Evolutionary conservation across 2,888 invertebrate genomes (phyloP).

Genomic region (Stenchaetothrips biformis): DNA sequence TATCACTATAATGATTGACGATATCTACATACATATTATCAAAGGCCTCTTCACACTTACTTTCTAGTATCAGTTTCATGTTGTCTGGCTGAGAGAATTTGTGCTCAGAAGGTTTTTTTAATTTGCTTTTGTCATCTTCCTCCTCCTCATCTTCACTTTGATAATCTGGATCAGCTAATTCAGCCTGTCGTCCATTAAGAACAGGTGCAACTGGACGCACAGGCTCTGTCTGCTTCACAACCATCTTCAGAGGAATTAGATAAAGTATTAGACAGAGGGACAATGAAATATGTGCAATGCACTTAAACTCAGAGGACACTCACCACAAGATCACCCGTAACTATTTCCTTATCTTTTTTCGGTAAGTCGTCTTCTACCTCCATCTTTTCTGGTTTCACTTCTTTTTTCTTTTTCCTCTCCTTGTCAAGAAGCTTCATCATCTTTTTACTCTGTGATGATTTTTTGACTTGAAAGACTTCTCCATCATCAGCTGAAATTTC

Average conservation of each 20-base stretch:
- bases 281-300: too few species aligned
- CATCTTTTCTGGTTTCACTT: conserved; percentile 45
- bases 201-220: conserved; percentile 50
- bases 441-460: conserved; percentile 88
- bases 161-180: conserved; percentile 70
- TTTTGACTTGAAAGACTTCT: conserved; percentile 91
- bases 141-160: conserved; percentile 61
- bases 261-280: conserved; percentile 32
- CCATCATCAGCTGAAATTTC: conserved; percentile 63
- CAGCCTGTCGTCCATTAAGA: conserved; percentile 73
- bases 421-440: conserved; percentile 78
- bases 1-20: not conserved
- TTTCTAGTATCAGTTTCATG: conserved; percentile 73
- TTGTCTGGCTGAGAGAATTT: conserved; percentile 62
- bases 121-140: conserved; percentile 50
- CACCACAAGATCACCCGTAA: conserved; percentile 66
- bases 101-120: conserved; percentile 42
- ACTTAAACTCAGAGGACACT: conserved; percentile 39
- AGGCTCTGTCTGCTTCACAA: conserved; percentile 55
- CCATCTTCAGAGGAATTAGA: conserved; percentile 46
- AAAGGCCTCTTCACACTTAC: conserved; percentile 44
- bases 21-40: conserved; percentile 18
- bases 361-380: conserved; percentile 40
- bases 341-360: conserved; percentile 60
- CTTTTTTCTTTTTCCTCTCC: conserved; percentile 61